These are phyloP conservation scores for Bergia puertoricense DNA, from an alignment of 92 coral and sea anemone genomes.

Conservation along the genomic window DNA sequence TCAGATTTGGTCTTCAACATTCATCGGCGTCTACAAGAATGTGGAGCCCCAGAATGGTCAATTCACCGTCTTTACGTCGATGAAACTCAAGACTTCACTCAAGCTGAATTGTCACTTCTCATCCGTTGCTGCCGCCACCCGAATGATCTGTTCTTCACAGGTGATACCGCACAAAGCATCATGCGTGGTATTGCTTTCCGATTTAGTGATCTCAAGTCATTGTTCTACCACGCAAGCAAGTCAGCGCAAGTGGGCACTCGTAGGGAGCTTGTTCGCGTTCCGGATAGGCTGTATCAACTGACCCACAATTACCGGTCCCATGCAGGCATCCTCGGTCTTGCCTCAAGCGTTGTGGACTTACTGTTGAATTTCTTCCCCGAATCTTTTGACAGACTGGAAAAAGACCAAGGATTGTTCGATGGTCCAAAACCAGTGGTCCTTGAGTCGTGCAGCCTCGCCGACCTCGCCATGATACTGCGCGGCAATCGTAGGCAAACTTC, in stretches of 20 bases:
- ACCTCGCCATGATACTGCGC: slow-evolving; percentile 62
- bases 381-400: slow-evolving; percentile 56
- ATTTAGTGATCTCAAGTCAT: slow-evolving; percentile 85
- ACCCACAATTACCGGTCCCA: slow-evolving; percentile 61
- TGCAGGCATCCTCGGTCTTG: slow-evolving; percentile 54
- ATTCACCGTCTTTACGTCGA: slow-evolving; percentile 92
- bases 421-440: slow-evolving; percentile 60
- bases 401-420: slow-evolving; percentile 60
- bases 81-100: slow-evolving; percentile 98
- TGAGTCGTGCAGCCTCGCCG: slow-evolving; percentile 54
- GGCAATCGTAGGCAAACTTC: slow-evolving; percentile 58
- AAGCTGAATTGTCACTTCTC: slow-evolving; percentile 88
- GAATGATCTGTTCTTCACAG: slow-evolving; percentile 89
- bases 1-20: slow-evolving; percentile 87
- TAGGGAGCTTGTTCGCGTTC: slow-evolving; percentile 51
- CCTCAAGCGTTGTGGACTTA: slow-evolving; percentile 55
- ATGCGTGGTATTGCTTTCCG: slow-evolving; percentile 99
- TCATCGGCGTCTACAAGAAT: slow-evolving; percentile 72
- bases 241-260: slow-evolving; percentile 44
- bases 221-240: slow-evolving; percentile 78
- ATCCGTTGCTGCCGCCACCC: slow-evolving; percentile 93
- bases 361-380: slow-evolving; percentile 55
- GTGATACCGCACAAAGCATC: slow-evolving; percentile 98
- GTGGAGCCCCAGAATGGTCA: slow-evolving; percentile 81
- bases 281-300: slow-evolving; percentile 54